Evolutionary conservation across 2,113 vertebrate species (phyloP).

Genomic region (Brachyistius frenatus): DNA sequence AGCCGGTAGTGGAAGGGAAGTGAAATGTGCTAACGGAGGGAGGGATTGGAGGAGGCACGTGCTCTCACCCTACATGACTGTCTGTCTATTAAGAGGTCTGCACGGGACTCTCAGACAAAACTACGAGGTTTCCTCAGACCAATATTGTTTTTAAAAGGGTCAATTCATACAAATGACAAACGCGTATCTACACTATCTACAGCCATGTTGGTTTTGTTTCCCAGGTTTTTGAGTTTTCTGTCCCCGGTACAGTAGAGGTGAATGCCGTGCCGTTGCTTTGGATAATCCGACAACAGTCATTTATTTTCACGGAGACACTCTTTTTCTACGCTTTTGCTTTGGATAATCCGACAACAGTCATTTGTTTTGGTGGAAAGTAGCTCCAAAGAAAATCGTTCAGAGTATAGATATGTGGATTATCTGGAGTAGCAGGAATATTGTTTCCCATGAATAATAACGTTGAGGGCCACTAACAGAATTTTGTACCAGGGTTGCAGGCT

Average conservation of each 20-base stretch:
- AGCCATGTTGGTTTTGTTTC: too few species aligned
- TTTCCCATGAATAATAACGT: background rate
- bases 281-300: background rate
- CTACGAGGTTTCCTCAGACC: too few species aligned
- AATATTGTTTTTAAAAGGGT: too few species aligned
- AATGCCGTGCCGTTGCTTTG: background rate
- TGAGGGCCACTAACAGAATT: background rate
- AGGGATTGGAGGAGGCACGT: background rate
- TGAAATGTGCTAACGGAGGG: background rate
- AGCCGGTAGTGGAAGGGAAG: slow-evolving; percentile 9
- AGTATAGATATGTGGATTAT: background rate
- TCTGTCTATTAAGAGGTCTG: slow-evolving; percentile 1
- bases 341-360: background rate
- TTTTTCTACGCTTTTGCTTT: too few species aligned
- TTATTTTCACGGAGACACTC: background rate
- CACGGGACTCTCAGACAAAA: too few species aligned
- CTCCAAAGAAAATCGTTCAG: background rate
- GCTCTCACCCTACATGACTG: background rate
- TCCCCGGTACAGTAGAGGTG: background rate
- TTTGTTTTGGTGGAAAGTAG: background rate
- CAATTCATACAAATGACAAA: too few species aligned
- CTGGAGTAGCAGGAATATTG: background rate
- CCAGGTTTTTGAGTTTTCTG: too few species aligned
- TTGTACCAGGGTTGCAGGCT: background rate
- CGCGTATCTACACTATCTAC: too few species aligned